Evolutionary conservation across 2,888 invertebrate genomes (phyloP), one percentile per base, ranked within the genome.

Genomic region (Parthenolecanium corni): DNA sequence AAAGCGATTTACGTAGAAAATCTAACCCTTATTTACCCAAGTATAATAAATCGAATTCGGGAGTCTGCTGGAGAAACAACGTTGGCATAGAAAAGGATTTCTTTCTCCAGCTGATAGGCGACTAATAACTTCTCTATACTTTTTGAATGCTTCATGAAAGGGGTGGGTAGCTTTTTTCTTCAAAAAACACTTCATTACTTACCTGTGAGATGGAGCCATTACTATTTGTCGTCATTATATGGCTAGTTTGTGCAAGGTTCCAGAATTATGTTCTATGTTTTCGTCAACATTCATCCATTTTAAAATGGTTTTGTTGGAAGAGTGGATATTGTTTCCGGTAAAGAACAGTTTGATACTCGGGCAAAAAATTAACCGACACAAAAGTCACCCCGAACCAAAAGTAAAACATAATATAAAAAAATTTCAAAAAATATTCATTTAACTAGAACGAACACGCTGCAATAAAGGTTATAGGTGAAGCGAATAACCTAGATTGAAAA

Each of bases 401-500:
- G 5, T 31, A 31, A 4, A 31, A 31, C 31, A 31, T 31, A 31
- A 31, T 31, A 31, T n/a, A 56, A 24, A 57, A 25, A 25, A 49
- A 5, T 20, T 49, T 20, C 20, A 38, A 52, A 61, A 61, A 36
- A 49, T 38, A 23, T 49, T 20, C 20, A 21, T 58, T 56, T 49
- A 47, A 38, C 51, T 47, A 38, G 51, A 61, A 40, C 36, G 49
- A 61, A 49, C 36, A 40, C 49, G 47, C 36, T 24, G 18, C 44
- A 14, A 42, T 16, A 61, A 61, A 61, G 61, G 61, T 61, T 61
- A 61, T 61, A 49, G 61, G 61, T 61, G 51, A 61, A 61, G 49
- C 61, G 61, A 61, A 51, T 61, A 49, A 51, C 38, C 51, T 61
- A 61, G 51, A 61, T 49, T 61, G 61, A 61, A 61, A 51, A 38